Evolutionary conservation across 2,888 invertebrate species (phyloP).

Genomic region (Trichopria drosophilae): DNA sequence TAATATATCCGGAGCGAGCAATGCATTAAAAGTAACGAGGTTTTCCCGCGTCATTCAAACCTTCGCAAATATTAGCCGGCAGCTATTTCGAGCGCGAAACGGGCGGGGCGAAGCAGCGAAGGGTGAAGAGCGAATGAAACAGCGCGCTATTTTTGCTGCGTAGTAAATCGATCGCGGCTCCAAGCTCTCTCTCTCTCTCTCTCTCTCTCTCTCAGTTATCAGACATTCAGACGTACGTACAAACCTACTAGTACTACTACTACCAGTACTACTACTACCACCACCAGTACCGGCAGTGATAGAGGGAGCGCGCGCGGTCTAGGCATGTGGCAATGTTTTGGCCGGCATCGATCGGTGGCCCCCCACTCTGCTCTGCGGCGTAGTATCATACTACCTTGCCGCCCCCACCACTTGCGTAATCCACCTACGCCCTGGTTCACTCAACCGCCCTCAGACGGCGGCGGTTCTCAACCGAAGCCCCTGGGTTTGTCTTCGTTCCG

Average conservation of each 20-base stretch:
- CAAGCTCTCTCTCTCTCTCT: constrained; percentile 17
- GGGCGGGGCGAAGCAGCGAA: constrained; percentile 18
- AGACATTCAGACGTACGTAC: background rate
- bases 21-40: too few relatives aligned
- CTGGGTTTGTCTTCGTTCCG: background rate
- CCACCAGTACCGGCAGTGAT: background rate
- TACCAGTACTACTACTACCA: background rate
- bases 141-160: constrained; percentile 30
- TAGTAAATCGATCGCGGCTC: constrained; percentile 33
- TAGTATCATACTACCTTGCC: constrained; percentile 41
- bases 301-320: constrained; percentile 28
- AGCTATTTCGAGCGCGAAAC: background rate
- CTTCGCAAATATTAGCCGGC: background rate
- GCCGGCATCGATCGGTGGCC: constrained; percentile 55
- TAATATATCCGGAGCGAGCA: too few relatives aligned
- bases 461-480: constrained; percentile 44
- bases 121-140: constrained; percentile 23
- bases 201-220: constrained; percentile 2
- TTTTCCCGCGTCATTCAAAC: background rate
- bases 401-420: constrained; percentile 45
- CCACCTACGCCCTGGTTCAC: constrained; percentile 56
- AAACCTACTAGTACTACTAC: background rate
- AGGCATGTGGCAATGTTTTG: constrained; percentile 59
- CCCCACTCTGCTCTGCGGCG: constrained; percentile 46
- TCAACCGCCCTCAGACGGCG: constrained; percentile 49